Base-by-base conservation (phyloP, 2,888 invertebrate genomes). In the Archaeoteleia sp. region DNA sequence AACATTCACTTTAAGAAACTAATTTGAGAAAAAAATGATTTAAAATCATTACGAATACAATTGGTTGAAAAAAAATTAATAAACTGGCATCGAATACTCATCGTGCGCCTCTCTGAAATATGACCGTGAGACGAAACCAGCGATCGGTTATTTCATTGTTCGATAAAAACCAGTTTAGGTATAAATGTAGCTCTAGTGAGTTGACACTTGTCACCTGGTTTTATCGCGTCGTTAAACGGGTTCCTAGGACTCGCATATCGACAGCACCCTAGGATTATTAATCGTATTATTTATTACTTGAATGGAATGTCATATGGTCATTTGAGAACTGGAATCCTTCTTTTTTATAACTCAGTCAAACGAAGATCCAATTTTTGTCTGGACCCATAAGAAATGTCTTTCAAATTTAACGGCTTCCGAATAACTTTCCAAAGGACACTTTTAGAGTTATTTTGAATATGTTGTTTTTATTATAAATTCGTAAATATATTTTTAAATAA, bases 121-220 rank as follows among this genome's bases (percentile, higher is more conserved):
- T 34, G 63, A 60, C 68, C 67, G 49, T 67, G 69, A 65, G 67
- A 67, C 67, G 48, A 58, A 65, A 66, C 53, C 48, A 13, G 49
- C 37, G 48, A 40, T 13, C 51, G 46, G 55, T 13, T 45, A 32
- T 51, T 65, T 69, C 67, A 67, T 67, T 73, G 66, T 72, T 58
- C 66, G 57, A 60, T 40, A 30, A 40, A 66, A 66, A 66, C 71
- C 61, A 60, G 57, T 71, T 63, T 51, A 46, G 34, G 51, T 71
- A 66, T 61, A 62, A 48, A 58, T 57, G 57, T 61, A 57, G 57
- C 69, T 69, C 65, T 32, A 45, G 49, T 27, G 51, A 35, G 67
- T 69, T 82, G 82, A 82, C 82, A 82, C 81, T 81, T 82, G 82
- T 82, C 82, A 79, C 79, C 73, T 57, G 78, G 76, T 82, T 83